Evolutionary conservation across 2,888 invertebrate genomes (phyloP).

Genomic region (Allacma fusca): DNA sequence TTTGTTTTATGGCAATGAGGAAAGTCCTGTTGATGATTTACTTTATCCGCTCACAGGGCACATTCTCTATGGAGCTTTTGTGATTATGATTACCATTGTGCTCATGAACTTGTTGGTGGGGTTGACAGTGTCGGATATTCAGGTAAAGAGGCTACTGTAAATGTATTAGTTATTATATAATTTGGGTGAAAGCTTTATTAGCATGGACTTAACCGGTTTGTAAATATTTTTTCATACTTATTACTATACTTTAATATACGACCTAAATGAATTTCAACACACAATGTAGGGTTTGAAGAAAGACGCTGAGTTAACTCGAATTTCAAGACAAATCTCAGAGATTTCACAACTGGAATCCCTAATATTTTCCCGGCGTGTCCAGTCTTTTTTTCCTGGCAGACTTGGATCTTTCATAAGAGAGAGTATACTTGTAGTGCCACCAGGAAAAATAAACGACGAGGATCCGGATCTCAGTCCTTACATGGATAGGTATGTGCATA

Average conservation of each 20-base stretch:
- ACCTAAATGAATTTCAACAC: too few relatives aligned
- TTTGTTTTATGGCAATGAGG: slow-evolving; percentile 60
- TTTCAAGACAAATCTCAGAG: slow-evolving; percentile 58
- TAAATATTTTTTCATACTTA: too few relatives aligned
- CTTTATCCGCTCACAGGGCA: slow-evolving; percentile 57
- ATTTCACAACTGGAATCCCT: slow-evolving; percentile 57
- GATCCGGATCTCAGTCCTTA: slow-evolving; percentile 28
- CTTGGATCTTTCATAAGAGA: slow-evolving; percentile 57
- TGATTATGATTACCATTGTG: slow-evolving; percentile 60
- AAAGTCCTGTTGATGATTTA: slow-evolving; percentile 46
- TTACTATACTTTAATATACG: too few relatives aligned
- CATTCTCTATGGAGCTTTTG: slow-evolving; percentile 59
- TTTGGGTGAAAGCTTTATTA: not conserved
- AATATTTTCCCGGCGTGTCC: slow-evolving; percentile 58
- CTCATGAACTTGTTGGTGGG: slow-evolving; percentile 56
- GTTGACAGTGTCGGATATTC: slow-evolving; percentile 57
- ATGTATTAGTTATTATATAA: not conserved
- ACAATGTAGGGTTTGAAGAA: slow-evolving; percentile 58
- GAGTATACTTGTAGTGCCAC: slow-evolving; percentile 55
- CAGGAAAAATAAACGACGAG: slow-evolving; percentile 36
- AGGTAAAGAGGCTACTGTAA: slow-evolving; percentile 46
- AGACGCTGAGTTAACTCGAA: slow-evolving; percentile 55
- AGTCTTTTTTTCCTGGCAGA: slow-evolving; percentile 55
- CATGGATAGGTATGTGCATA: slow-evolving; percentile 46
- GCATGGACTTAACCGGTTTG: too few relatives aligned